These are phyloP conservation scores for Nymphalis polychloros DNA, from an alignment of 2,888 invertebrate genomes.

Conservation along the genomic window DNA sequence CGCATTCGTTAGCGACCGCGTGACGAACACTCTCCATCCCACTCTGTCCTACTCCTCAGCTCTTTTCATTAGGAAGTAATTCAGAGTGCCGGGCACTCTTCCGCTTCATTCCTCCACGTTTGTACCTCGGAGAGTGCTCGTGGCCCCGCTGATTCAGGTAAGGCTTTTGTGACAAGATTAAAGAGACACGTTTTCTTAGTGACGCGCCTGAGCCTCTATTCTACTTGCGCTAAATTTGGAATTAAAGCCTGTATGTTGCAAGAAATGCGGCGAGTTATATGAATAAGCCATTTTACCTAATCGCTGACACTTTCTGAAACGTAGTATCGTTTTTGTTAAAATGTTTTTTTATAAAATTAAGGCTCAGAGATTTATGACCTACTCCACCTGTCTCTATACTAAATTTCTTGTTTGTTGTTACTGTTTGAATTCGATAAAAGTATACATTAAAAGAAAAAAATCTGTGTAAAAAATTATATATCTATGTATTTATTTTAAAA, in stretches of 20 bases:
- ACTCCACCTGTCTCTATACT: no score
- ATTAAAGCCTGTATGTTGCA: conserved; percentile 55
- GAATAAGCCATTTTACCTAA: conserved; percentile 24
- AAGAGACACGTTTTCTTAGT: conserved; percentile 76
- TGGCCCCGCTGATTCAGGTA: conserved; percentile 75
- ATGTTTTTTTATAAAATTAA: no score
- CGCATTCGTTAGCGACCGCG: conserved; percentile 78
- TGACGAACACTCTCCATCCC: conserved; percentile 64
- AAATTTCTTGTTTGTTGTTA: no score
- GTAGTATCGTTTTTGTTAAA: neutral
- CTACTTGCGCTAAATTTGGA: conserved; percentile 70
- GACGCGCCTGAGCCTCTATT: conserved; percentile 50
- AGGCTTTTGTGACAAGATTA: conserved; percentile 81
- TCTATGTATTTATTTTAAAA: neutral
- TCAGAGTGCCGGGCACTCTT: conserved; percentile 78
- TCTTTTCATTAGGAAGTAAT: conserved; percentile 82
- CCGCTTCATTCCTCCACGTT: conserved; percentile 78
- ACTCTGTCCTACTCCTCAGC: conserved; percentile 71
- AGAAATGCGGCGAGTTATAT: conserved; percentile 20
- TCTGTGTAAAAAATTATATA: neutral
- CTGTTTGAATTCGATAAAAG: neutral
- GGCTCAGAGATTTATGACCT: no score
- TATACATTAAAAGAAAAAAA: neutral
- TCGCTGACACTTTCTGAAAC: conserved; percentile 6
- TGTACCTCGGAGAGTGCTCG: conserved; percentile 68